These are phyloP conservation scores for Alviniconcha marisindica DNA, from an alignment of 1,140 invertebrate species.

Conservation along the genomic window DNA sequence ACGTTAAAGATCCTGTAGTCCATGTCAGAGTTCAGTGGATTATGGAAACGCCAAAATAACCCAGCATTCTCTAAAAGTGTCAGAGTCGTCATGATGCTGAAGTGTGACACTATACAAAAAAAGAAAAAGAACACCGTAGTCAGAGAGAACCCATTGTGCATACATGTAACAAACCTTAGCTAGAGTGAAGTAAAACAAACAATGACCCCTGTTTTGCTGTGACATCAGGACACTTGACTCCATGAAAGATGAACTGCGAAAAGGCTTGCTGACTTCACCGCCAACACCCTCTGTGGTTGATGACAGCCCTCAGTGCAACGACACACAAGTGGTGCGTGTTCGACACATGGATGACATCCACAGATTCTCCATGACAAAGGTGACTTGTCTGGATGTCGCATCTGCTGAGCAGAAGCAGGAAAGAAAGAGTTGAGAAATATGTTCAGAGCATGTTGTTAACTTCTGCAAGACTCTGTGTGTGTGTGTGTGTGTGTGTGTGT, in stretches of 20 bases:
- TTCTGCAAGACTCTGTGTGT: no score
- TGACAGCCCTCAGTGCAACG: not conserved
- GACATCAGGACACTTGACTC: not conserved
- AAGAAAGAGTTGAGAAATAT: no score
- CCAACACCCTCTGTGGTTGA: not conserved
- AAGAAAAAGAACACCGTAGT: not conserved
- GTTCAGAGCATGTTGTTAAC: no score
- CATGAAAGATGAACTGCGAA: conserved; percentile 21
- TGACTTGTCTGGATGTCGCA: not conserved
- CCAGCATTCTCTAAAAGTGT: no score
- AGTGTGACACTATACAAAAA: no score
- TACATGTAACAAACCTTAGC: not conserved
- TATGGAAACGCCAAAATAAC: no score
- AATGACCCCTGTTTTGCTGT: not conserved
- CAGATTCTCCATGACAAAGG: conserved; percentile 16
- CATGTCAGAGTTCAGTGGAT: no score
- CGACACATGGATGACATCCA: conserved; percentile 11
- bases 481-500: no score
- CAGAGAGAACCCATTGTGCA: not conserved
- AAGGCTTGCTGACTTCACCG: not conserved
- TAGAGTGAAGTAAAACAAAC: no score
- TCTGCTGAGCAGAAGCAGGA: no score
- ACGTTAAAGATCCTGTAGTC: no score
- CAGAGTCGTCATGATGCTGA: not conserved
- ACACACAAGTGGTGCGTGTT: not conserved